A percentile compares a stretch with the other conserved stretches of the same genome.
Evolutionary conservation across 2,113 vertebrate species (phyloP).

Genomic region (Myotis brandtii): DNA sequence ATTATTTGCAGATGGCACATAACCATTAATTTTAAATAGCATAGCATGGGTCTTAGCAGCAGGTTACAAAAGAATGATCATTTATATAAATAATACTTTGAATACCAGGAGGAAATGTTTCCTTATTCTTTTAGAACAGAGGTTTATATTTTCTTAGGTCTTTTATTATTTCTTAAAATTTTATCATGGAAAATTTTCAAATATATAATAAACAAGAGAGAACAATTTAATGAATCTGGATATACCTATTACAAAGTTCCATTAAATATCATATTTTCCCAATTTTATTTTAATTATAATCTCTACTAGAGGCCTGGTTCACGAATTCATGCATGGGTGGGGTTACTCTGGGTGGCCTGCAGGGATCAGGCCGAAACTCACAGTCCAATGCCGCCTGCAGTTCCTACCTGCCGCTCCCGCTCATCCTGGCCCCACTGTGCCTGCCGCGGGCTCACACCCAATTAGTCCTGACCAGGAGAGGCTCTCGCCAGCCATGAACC

Average conservation of each 20-base stretch:
- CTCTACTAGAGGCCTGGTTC: neutral
- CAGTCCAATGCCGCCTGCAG: too few species aligned
- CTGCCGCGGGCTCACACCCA: too few species aligned
- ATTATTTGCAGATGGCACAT: neutral
- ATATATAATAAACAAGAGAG: neutral
- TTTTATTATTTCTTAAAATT: constrained; percentile 1
- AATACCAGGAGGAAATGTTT: neutral
- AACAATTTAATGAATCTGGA: neutral
- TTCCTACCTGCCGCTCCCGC: too few species aligned
- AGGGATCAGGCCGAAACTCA: too few species aligned
- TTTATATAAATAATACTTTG: constrained; percentile 60
- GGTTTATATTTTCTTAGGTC: neutral
- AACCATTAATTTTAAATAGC: constrained; percentile 41
- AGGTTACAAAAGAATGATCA: constrained; percentile 24
- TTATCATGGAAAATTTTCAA: neutral
- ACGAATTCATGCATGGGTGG: too few species aligned
- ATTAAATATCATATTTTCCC: neutral
- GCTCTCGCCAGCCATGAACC: too few species aligned
- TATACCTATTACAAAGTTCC: neutral
- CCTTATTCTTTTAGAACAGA: constrained; percentile 2
- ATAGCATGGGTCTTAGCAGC: constrained; percentile 29
- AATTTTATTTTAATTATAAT: neutral
- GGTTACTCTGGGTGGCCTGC: too few species aligned
- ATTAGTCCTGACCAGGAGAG: too few species aligned
- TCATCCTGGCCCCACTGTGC: too few species aligned